Evolutionary conservation across 2,797 vertebrate species (phyloP), one percentile per base, ranked within the genome.

Genomic region (Borostomias antarcticus): DNA sequence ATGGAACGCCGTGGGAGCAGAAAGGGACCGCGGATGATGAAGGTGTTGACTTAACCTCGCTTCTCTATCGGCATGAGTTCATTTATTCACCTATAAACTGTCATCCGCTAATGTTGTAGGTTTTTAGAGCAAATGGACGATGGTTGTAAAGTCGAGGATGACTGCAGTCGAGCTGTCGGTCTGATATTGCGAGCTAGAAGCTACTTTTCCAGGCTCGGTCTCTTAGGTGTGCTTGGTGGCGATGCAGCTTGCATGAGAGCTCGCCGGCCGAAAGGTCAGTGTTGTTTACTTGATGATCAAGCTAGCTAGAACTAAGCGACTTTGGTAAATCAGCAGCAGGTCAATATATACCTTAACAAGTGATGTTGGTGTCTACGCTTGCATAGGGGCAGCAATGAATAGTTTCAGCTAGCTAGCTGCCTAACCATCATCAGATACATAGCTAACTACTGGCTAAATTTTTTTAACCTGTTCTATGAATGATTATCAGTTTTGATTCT

Each of bases 1-100:
- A 0, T 23, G 1, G 40, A 76, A 86, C 74, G 73, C 78, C 13
- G 17, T 29, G 40, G 28, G 48, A 40, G 52, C 57, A 35, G 37
- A 21, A 32, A 11, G 28, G 47, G 57, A 17, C 43, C 21, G 40
- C 33, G 15, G 5, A 45, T 23, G 40, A 48, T 65, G 11, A n/a
- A 29, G 43, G 32, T 62, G 52, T 74, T 75, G 58, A 43, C 57
- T 73, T 68, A 51, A 51, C 23, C n/a, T 32, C 10, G 29, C 9
- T 23, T 56, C 23, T 50, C 23, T 30, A 13, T 7, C 21, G 5
- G 28, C 69, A 61, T 37, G 50, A 33, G 35, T 26, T 47, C 15
- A 17, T 64, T 29, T 67, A 63, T 54, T 58, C 10, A 40, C 11
- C 35, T 4, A 25, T 11, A 17, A 15, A 5, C 32, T 56, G 33